These are phyloP conservation scores for Athalia cordata DNA, from an alignment of 2,888 invertebrate genomes.

Conservation along the genomic window DNA sequence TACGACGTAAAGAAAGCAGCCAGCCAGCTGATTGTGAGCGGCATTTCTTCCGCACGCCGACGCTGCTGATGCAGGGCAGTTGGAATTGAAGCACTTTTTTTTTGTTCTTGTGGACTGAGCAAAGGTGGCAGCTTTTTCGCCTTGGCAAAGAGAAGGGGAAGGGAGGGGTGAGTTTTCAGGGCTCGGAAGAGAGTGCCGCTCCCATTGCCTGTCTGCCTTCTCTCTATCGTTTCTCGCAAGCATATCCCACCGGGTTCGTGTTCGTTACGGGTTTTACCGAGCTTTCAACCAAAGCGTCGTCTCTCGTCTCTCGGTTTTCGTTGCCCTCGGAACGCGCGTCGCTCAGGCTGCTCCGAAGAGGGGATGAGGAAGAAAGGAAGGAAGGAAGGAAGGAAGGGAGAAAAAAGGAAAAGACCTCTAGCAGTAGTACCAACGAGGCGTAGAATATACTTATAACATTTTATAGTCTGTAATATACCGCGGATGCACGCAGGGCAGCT, in stretches of 20 bases:
- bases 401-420: too few species aligned
- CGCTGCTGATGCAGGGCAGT: conserved; percentile 29
- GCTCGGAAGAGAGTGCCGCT: too few species aligned
- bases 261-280: too few species aligned
- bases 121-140: background rate
- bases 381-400: too few species aligned
- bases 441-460: conserved; percentile 3
- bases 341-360: too few species aligned
- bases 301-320: too few species aligned
- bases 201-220: too few species aligned
- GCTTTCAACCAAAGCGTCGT: too few species aligned
- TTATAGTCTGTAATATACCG: background rate
- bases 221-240: too few species aligned
- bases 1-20: background rate
- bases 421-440: conserved; percentile 3
- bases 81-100: conserved; percentile 37
- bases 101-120: background rate
- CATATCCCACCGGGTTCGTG: too few species aligned
- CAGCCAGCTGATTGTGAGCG: background rate
- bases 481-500: conserved; percentile 36
- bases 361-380: too few species aligned
- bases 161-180: background rate
- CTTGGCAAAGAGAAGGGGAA: background rate
- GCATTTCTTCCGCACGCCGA: background rate
- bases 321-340: too few species aligned